phyloP scores from a whole-genome alignment of 2,888 invertebrate genomes.

The Kryphioiulus occultus region DNA sequence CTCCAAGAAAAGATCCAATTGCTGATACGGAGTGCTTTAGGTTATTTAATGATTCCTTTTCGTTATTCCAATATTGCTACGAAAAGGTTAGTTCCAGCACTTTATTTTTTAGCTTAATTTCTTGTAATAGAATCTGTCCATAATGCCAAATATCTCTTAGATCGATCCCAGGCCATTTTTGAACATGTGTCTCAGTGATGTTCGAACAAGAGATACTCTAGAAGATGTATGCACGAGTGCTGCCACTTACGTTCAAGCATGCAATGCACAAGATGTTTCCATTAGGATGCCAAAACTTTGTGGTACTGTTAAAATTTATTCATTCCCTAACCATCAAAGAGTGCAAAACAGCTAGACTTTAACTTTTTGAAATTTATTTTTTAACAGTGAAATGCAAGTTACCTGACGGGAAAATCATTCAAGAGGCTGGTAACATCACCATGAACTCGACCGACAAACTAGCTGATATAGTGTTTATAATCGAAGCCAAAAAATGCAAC shows the following conservation, averaged over 20 bases:
- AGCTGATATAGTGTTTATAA: constrained; percentile 86
- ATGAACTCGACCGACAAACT: constrained; percentile 67
- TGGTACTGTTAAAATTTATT: constrained; percentile 62
- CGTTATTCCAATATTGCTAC: constrained; percentile 62
- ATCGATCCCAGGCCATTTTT: constrained; percentile 62
- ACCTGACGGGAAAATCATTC: constrained; percentile 72
- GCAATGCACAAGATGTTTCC: constrained; percentile 76
- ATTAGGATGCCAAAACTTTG: constrained; percentile 82
- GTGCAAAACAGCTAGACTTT: not conserved
- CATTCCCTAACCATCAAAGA: not conserved
- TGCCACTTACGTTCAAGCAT: constrained; percentile 81
- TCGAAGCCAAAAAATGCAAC: constrained; percentile 88
- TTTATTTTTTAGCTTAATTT: not conserved
- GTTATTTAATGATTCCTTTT: constrained; percentile 57
- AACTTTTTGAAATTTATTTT: constrained; percentile 29
- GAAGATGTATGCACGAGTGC: constrained; percentile 76
- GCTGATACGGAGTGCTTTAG: constrained; percentile 30
- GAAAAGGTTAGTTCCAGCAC: constrained; percentile 63
- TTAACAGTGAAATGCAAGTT: constrained; percentile 71
- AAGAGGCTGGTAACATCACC: constrained; percentile 78
- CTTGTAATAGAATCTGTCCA: not conserved
- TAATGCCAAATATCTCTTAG: constrained; percentile 55
- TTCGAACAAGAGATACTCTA: constrained; percentile 61
- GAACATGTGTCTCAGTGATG: constrained; percentile 61
- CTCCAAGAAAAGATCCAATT: constrained; percentile 39